phyloP scores from a whole-genome alignment of 2,797 vertebrate genomes.

The Oophaga sylvatica region DNA sequence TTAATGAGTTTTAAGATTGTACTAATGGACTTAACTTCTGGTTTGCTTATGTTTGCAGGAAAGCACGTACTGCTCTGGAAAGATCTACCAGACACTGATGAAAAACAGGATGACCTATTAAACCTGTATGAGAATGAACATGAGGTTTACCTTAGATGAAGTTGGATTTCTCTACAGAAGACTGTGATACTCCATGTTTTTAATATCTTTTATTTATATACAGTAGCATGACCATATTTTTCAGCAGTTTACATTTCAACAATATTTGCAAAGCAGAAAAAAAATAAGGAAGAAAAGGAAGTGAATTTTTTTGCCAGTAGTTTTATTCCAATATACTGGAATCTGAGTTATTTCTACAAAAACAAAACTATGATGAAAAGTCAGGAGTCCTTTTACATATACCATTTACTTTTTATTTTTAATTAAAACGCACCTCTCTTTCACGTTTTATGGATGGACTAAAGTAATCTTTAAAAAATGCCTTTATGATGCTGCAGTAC shows the following conservation, averaged over 20 bases:
- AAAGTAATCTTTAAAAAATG: not conserved
- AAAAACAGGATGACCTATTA: slow-evolving; percentile 80
- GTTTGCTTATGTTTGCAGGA: slow-evolving; percentile 72
- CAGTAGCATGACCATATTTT: not conserved
- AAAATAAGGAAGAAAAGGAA: not conserved
- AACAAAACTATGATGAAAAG: no score
- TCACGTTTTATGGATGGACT: not conserved
- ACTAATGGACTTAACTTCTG: not conserved
- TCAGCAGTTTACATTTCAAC: not conserved
- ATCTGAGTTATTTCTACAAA: not conserved
- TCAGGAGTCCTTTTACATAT: not conserved
- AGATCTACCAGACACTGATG: slow-evolving; percentile 90
- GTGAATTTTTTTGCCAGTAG: not conserved
- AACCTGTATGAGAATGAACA: slow-evolving; percentile 85
- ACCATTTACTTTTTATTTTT: not conserved
- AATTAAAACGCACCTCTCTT: not conserved
- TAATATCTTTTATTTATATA: not conserved
- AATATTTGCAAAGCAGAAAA: not conserved
- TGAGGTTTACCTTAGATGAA: slow-evolving; percentile 41
- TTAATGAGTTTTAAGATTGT: not conserved
- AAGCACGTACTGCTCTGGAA: slow-evolving; percentile 92
- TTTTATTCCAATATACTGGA: not conserved
- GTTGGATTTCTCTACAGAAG: not conserved
- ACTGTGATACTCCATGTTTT: not conserved
- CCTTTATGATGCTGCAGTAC: not conserved